These are phyloP conservation scores for Leistus spinibarbis DNA, from an alignment of 2,888 invertebrate species.

Conservation along the genomic window DNA sequence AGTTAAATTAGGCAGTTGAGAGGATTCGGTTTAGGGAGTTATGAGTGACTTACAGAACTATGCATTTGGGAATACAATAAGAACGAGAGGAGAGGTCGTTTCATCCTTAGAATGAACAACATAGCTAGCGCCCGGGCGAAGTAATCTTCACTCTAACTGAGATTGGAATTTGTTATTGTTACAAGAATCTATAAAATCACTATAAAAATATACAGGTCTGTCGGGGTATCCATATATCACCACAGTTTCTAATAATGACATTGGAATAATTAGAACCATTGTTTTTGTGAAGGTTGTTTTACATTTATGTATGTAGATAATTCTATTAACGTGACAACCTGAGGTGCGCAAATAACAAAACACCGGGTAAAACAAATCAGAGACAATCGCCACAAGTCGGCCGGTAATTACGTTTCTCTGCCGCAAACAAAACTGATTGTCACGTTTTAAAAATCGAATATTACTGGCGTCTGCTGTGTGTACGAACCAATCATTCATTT, in stretches of 20 bases:
- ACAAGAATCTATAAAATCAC: too few relatives aligned
- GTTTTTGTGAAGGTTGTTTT: neutral
- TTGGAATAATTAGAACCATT: neutral
- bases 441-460: constrained; percentile 33
- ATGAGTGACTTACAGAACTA: neutral
- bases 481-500: constrained; percentile 33
- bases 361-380: neutral
- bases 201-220: too few relatives aligned
- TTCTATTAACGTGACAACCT: neutral
- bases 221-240: too few relatives aligned
- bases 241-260: too few relatives aligned
- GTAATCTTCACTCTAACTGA: neutral
- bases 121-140: neutral
- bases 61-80: neutral
- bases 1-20: neutral
- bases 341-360: neutral
- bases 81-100: neutral
- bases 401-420: constrained; percentile 22
- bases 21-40: neutral
- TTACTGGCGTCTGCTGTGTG: constrained; percentile 6
- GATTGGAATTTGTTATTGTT: too few relatives aligned
- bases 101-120: neutral
- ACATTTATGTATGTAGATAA: neutral
- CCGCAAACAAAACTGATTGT: constrained; percentile 34
- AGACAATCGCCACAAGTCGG: neutral